These are phyloP conservation scores for Pogonocherus hispidulus DNA, from an alignment of 2,888 invertebrate species.

Conservation along the genomic window DNA sequence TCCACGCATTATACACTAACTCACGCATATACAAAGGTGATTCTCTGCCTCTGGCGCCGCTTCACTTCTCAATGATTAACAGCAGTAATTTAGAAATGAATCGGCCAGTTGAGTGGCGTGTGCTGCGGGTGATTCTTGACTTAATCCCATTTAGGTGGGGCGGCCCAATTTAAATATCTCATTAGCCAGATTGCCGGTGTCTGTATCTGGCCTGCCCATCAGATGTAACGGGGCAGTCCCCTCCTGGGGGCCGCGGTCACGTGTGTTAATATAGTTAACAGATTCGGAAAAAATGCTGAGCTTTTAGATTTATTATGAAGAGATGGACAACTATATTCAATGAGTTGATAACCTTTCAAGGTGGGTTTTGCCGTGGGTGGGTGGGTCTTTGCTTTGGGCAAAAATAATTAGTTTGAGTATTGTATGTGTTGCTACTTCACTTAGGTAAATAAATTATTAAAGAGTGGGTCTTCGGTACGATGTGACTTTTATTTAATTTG, in stretches of 20 bases:
- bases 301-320: background rate
- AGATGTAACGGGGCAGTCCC: conserved; percentile 42
- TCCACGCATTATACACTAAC: no score
- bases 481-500: no score
- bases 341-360: no score
- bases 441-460: no score
- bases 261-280: background rate
- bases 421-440: no score
- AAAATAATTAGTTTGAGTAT: no score
- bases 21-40: no score
- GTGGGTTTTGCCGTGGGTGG: no score
- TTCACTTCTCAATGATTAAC: conserved; percentile 31
- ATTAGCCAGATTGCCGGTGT: conserved; percentile 57
- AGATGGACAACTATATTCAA: no score
- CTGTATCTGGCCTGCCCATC: conserved; percentile 57
- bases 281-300: background rate
- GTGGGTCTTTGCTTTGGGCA: no score
- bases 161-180: conserved; percentile 59
- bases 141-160: conserved; percentile 45
- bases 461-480: no score
- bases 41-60: no score
- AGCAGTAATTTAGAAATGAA: conserved; percentile 42
- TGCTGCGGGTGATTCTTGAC: conserved; percentile 41
- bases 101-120: conserved; percentile 43
- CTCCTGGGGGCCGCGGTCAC: background rate